Conservation (phyloP, 2,797 vertebrate species). For the Erethizon dorsatum region DNA sequence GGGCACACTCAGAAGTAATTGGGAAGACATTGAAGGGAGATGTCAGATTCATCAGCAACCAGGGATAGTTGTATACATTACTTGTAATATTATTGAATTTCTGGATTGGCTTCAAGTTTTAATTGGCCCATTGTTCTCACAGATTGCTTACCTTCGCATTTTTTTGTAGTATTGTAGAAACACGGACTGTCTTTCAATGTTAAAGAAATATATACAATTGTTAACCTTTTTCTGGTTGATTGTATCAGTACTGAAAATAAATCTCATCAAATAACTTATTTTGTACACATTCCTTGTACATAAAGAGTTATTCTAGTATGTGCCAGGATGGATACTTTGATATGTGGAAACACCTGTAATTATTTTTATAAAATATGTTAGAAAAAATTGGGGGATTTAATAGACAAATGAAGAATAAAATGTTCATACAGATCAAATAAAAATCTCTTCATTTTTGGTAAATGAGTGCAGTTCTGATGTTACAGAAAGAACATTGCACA, state of each 20-base stretch:
- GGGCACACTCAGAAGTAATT: not conserved
- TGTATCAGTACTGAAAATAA: conserved; percentile 40
- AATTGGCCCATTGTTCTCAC: not conserved
- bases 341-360: not conserved
- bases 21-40: not conserved
- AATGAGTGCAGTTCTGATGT: not conserved
- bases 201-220: not conserved
- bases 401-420: not conserved
- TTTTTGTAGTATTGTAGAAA: not conserved
- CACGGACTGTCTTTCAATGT: not conserved
- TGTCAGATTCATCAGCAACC: not conserved
- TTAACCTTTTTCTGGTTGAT: not conserved
- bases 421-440: not conserved
- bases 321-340: not conserved
- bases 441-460: not conserved
- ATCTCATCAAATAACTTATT: conserved; percentile 21
- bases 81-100: not conserved
- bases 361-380: not conserved
- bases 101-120: not conserved
- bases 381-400: conserved; percentile 29
- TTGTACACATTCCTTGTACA: not conserved
- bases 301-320: not conserved
- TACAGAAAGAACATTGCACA: not conserved
- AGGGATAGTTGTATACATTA: not conserved
- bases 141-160: conserved; percentile 25